Evolutionary conservation across 2,888 invertebrate genomes (phyloP), one percentile per base, ranked within the genome.

Genomic region (Ichneumoninae sp.): DNA sequence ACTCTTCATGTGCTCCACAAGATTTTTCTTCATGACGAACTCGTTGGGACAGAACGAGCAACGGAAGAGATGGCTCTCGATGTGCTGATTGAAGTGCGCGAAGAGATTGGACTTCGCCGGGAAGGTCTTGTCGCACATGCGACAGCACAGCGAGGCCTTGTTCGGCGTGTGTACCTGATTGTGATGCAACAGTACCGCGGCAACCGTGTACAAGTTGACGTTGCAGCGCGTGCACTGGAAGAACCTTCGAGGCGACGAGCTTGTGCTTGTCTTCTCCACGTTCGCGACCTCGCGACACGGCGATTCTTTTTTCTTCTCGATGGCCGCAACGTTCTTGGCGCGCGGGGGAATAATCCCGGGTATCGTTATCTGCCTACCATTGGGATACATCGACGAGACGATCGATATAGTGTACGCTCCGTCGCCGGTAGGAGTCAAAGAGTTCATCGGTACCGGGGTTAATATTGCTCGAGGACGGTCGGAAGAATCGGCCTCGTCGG

Each of bases 151-250:
- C 22, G 54, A 33, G 26, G 52, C 71, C 5, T 83, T 44, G 1
- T 47, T 19, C 5, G 76, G 52, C 7, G 83, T 80, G 71, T 83
- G 85, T 13, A 70, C 73, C 10, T 69, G 26, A 40, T 83, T 80
- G 76, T 85, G 85, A 73, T 85, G 85, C 66, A 79, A n/a, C 13
- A 85, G 66, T 1, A 85, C 85, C 1, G 65, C 79, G 0, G 85
- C 60, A 6, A 85, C 85, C 19, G 85, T 75, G 60, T 73, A 79
- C 36, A 85, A 36, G 73, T 57, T 76, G 0, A 80, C 60, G 26
- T 85, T 82, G 76, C 85, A 85, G 13, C 65, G 71, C 7, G 85
- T 85, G 54, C 85, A 82, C 30, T 82, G 85, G 54, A 82, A 85
- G 54, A 73, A 85, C 54, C 70, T 85, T 36, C 60, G 47, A n/a